These are phyloP conservation scores for Tribolium madens DNA, from an alignment of 1,140 invertebrate species.

Conservation along the genomic window DNA sequence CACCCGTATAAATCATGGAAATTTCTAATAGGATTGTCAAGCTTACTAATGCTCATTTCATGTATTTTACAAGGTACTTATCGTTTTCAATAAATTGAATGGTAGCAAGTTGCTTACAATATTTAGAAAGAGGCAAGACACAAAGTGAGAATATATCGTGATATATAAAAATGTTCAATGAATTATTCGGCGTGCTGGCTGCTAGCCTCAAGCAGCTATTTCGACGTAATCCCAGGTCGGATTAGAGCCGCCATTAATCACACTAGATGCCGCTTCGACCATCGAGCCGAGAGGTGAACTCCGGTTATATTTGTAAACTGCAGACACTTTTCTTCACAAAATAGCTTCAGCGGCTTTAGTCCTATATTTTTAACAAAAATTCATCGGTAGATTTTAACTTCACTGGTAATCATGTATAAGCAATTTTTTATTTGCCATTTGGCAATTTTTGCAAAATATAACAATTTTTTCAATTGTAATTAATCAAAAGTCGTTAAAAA, in stretches of 20 bases:
- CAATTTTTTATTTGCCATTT: too few species aligned
- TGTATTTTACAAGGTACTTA: constrained; percentile 11
- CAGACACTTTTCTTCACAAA: constrained; percentile 32
- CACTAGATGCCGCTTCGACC: constrained; percentile 47
- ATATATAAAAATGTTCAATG: constrained; percentile 31
- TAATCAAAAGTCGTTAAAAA: too few species aligned
- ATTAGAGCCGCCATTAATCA: constrained; percentile 54
- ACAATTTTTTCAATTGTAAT: too few species aligned
- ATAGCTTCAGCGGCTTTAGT: constrained; percentile 30
- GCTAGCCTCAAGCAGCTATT: constrained; percentile 45
- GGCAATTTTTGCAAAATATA: too few species aligned
- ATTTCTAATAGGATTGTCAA: constrained; percentile 50
- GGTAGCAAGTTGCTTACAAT: neutral
- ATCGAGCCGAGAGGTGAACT: constrained; percentile 54
- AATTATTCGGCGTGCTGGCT: constrained; percentile 45
- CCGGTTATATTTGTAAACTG: constrained; percentile 46
- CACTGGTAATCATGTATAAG: too few species aligned
- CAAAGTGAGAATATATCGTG: constrained; percentile 8
- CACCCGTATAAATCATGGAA: constrained; percentile 46
- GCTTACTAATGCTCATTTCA: constrained; percentile 44
- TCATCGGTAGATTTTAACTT: too few species aligned
- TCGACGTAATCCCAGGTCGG: constrained; percentile 43
- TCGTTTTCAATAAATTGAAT: neutral
- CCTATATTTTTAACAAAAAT: neutral
- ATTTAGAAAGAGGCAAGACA: neutral